These are phyloP conservation scores for Netelia melanura DNA, from an alignment of 2,888 invertebrate genomes.

Conservation along the genomic window DNA sequence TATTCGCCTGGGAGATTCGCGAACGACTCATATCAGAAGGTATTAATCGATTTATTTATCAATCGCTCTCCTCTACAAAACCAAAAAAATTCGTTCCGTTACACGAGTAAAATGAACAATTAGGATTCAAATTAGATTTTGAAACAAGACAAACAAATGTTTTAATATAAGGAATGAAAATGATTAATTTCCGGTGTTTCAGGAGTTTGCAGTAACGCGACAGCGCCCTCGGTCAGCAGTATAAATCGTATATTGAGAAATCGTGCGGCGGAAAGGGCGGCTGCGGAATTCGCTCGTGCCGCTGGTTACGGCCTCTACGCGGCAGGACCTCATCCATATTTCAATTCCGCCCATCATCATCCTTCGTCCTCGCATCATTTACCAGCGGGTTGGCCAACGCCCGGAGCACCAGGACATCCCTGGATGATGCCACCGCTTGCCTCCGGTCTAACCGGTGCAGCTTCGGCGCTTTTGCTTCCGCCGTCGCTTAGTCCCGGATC, in stretches of 20 bases:
- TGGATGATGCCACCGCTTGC: slow-evolving; percentile 81
- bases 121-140: too few relatives aligned
- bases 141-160: too few relatives aligned
- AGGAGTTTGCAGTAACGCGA: slow-evolving; percentile 98
- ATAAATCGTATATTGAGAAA: slow-evolving; percentile 98
- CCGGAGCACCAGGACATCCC: slow-evolving; percentile 78
- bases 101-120: too few relatives aligned
- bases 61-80: not conserved
- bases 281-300: slow-evolving; percentile 97
- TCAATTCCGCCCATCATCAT: slow-evolving; percentile 86
- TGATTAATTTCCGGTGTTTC: slow-evolving; percentile 73
- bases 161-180: too few relatives aligned
- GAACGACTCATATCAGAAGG: slow-evolving; percentile 98
- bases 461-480: slow-evolving; percentile 85
- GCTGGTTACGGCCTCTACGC: slow-evolving; percentile 94
- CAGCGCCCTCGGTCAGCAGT: slow-evolving; percentile 98
- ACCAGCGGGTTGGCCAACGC: slow-evolving; percentile 87
- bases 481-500: slow-evolving; percentile 86
- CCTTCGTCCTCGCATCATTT: slow-evolving; percentile 87
- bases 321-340: slow-evolving; percentile 89
- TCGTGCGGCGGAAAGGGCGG: slow-evolving; percentile 97
- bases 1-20: slow-evolving; percentile 99
- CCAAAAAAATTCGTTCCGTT: not conserved
- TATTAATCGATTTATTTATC: slow-evolving; percentile 85
- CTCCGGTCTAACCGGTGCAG: slow-evolving; percentile 85